Conservation (phyloP, 2,888 invertebrate genomes). For the Zaprionus bogoriensis region DNA sequence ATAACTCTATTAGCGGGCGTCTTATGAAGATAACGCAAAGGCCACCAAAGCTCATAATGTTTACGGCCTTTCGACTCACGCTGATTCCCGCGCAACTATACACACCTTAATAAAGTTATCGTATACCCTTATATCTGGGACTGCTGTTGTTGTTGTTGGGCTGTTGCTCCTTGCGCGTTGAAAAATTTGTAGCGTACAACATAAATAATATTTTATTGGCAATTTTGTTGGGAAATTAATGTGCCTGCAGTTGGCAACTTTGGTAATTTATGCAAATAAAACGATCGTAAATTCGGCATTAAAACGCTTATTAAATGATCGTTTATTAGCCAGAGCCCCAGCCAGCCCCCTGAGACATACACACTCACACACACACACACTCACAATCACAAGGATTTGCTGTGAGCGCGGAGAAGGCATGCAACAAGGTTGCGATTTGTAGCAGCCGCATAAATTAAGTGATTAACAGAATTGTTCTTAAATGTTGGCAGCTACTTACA, state of each 20-base stretch:
- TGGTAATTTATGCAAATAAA: conserved; percentile 80
- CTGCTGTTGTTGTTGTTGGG: conserved; percentile 14
- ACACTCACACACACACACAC: conserved; percentile 1
- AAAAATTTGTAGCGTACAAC: conserved; percentile 56
- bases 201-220: conserved; percentile 80
- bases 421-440: conserved; percentile 73
- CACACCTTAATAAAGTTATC: conserved; percentile 42
- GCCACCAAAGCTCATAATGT: conserved; percentile 51
- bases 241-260: conserved; percentile 73
- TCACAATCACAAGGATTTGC: conserved; percentile 34
- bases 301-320: conserved; percentile 77
- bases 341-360: background rate
- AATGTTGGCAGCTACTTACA: conserved; percentile 72
- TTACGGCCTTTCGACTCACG: conserved; percentile 41
- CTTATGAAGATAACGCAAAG: conserved; percentile 25
- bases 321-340: conserved; percentile 62
- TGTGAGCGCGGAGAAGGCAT: conserved; percentile 4
- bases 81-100: conserved; percentile 33
- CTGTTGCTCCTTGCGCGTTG: conserved; percentile 28
- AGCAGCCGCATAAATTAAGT: conserved; percentile 69
- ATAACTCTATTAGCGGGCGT: conserved; percentile 63
- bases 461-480: conserved; percentile 71
- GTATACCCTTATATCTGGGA: conserved; percentile 13
- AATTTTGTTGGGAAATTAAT: conserved; percentile 76
- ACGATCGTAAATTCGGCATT: conserved; percentile 80